Evolutionary conservation across 2,113 vertebrate species (phyloP), one percentile per base, ranked within the genome.

Genomic region (Anguilla japonica): DNA sequence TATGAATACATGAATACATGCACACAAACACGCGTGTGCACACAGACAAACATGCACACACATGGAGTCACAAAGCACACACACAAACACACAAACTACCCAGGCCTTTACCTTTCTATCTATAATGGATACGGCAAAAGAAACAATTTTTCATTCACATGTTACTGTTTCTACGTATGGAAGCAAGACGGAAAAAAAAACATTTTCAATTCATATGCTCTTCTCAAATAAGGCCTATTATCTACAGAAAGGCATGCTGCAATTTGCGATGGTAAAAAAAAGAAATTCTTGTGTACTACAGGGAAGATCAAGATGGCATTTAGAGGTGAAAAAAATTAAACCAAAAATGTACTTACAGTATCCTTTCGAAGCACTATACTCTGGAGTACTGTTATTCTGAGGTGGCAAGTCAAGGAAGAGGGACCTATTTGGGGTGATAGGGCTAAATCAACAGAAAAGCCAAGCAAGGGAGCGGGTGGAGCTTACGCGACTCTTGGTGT

Each of bases 161-260:
- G n/a, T 15, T 79, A 22, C 79, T 85, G 46, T 50, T 40, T 34
- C 79, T 85, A 85, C 39, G 41, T 56, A 86, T 86, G 56, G 39
- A 50, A 11, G 22, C 40, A 57, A 75, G 46, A 16, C 14, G 56
- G 16, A 18, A 14, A 81, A 67, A 41, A 41, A 63, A 81, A 80
- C 39, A 50, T 79, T 34, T 57, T 50, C 78, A 18, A 63, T 43
- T 81, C 56, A 18, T 13, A 80, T 86, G 79, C 80, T 86, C 79
- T 81, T 53, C 79, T 86, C 79, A 86, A 81, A 86, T 63, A 81
- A 79, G 29, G 56, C 79, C 85, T 40, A 81, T 63, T 81, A 86
- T 40, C 60, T 81, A 86, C 79, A 67, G 29, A 81, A 81, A 81
- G 85, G 34, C 53, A 34, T n/a, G 18, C 29, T 83, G 81, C 81